Base-by-base conservation (phyloP, 1,140 invertebrate genomes). In the Nephila pilipes region DNA sequence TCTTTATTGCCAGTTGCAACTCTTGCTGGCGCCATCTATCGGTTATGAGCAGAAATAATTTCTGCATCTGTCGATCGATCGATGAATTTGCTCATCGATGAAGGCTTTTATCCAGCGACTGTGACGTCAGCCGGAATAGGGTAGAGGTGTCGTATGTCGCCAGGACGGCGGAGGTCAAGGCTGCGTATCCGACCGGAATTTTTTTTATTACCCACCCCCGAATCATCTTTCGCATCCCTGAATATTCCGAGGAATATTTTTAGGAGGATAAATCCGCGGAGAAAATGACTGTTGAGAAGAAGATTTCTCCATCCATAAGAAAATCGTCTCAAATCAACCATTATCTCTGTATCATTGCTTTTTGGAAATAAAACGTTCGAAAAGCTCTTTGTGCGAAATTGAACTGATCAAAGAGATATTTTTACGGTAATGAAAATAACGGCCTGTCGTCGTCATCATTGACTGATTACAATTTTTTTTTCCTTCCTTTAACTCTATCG, bases 111-210 rank as follows among this genome's bases (percentile, higher is more conserved):
- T 93, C 91, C 91, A 36, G 38, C 12, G 79, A 54, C 55, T 83
- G 65, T 93, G 91, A 93, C 91, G 91, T 93, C 91, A 93, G 29
- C 38, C 29, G 29, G 90, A 54, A 69, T 92, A 85, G 91, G 58
- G 91, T 93, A 93, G 91, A 93, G 91, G 91, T 93, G 91, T 93
- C 91, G 83, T 32, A 58, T 93, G 91, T 93, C 91, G 91, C 91
- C 91, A 93, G 83, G 54, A 87, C 25, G 91, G 83, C 91, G 91
- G 91, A 93, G 91, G 91, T 93, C 91, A 93, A 93, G 91, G 91
- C 91, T 93, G 81, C 88, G 29, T 54, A 79, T 80, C 25, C 75
- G 80, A 14, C 65, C 46, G 36, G 57, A 58, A 55, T 69, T 92
- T 85, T 90, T 81, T 25, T 60, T 60, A 2, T 63, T 60, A 14